These are phyloP conservation scores for Nothura maculosa DNA, from an alignment of 2,797 vertebrate species.

Conservation along the genomic window DNA sequence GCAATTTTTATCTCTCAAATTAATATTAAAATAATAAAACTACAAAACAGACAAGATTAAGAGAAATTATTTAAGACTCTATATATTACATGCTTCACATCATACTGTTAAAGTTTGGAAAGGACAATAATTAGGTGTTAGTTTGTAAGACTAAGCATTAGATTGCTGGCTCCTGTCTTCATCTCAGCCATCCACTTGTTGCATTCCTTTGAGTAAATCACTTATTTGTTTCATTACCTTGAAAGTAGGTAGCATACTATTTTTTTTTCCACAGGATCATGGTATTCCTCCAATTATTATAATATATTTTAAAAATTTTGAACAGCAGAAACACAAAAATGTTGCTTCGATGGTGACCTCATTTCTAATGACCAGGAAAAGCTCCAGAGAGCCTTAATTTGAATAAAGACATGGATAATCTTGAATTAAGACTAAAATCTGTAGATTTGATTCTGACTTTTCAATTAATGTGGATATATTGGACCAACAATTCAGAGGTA, in stretches of 20 bases:
- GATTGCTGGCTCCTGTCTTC: not conserved
- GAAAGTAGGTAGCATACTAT: not conserved
- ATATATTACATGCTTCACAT: not conserved
- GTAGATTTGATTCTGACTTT: not conserved
- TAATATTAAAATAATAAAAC: conserved; percentile 58
- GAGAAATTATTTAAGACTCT: not conserved
- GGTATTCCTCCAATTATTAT: not conserved
- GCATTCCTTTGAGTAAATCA: not conserved
- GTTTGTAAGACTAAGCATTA: not conserved
- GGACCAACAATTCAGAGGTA: not conserved
- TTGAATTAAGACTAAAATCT: conserved; percentile 38
- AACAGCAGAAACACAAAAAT: rapidly evolving
- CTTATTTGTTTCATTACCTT: not conserved
- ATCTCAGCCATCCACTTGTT: not conserved
- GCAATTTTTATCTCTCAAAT: conserved; percentile 27
- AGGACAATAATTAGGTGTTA: not conserved
- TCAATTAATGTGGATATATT: not conserved
- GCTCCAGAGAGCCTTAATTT: not conserved
- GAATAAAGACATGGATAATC: conserved; percentile 22
- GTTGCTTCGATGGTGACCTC: not conserved
- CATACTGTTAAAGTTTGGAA: not conserved
- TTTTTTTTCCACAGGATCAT: not conserved
- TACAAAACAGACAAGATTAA: not conserved
- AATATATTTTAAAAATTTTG: not conserved
- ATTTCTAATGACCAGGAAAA: not conserved